Evolutionary conservation across 2,113 vertebrate genomes (phyloP).

Genomic region (Oryzias curvinotus): DNA sequence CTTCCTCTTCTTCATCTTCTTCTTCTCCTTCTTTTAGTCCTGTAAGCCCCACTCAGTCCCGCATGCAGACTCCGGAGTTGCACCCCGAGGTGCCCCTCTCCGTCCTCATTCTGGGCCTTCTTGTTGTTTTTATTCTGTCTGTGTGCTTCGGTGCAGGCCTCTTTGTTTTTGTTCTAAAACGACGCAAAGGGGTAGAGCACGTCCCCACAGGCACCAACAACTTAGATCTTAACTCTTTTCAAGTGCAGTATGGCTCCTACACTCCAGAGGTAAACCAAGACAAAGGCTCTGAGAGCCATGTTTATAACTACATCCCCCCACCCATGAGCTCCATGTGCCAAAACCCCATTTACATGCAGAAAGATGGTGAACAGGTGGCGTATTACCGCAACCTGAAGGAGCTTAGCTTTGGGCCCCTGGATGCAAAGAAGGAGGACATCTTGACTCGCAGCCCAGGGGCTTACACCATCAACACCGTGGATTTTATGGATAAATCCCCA

Average conservation of each 20-base stretch:
- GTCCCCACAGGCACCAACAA: constrained; percentile 82
- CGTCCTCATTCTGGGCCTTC: constrained; percentile 93
- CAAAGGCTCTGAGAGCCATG: constrained; percentile 88
- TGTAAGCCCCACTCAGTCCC: constrained; percentile 80
- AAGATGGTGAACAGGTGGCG: constrained; percentile 89
- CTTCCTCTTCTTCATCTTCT: constrained; percentile 20
- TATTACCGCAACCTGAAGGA: constrained; percentile 94
- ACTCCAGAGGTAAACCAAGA: constrained; percentile 80
- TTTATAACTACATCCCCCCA: constrained; percentile 95
- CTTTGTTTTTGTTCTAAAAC: constrained; percentile 95
- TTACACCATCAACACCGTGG: constrained; percentile 91
- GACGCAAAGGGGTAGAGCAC: constrained; percentile 89
- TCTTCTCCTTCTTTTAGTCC: constrained; percentile 47
- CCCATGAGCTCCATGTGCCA: constrained; percentile 96
- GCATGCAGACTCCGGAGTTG: constrained; percentile 78
- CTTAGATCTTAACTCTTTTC: constrained; percentile 91
- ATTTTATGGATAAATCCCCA: constrained; percentile 84
- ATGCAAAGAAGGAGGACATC: constrained; percentile 85
- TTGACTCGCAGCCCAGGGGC: constrained; percentile 76
- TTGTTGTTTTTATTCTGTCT: constrained; percentile 95
- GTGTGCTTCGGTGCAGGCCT: constrained; percentile 96
- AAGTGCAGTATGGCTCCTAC: constrained; percentile 95
- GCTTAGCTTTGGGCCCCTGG: constrained; percentile 85
- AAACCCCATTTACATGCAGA: constrained; percentile 98
- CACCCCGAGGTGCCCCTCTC: constrained; percentile 93